Percentiles rank a stretch among this genome's conserved stretches.
Evolutionary conservation across 2,888 invertebrate genomes (phyloP).

Genomic region (Clunio marinus): DNA sequence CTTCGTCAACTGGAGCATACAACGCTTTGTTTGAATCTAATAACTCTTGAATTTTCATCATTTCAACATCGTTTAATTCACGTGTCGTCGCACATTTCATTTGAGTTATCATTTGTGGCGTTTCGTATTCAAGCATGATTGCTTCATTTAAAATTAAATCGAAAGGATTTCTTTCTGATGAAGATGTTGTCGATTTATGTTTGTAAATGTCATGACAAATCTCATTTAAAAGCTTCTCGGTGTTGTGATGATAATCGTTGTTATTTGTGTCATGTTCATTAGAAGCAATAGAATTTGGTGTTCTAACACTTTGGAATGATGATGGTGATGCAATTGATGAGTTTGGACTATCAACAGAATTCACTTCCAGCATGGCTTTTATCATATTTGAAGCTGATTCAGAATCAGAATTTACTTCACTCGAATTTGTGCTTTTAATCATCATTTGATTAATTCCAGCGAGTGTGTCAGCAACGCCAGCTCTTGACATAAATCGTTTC

Average conservation of each 20-base stretch:
- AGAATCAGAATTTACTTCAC: neutral
- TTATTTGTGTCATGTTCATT: neutral
- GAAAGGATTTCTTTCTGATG: conserved; percentile 58
- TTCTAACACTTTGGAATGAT: neutral
- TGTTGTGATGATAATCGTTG: conserved; percentile 23
- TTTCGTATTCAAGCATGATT: conserved; percentile 78
- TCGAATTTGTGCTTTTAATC: no score
- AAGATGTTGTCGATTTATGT: neutral
- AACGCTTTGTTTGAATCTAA: conserved; percentile 82
- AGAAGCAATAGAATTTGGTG: neutral
- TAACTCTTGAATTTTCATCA: conserved; percentile 76
- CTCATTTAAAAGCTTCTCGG: conserved; percentile 1
- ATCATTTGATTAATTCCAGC: conserved; percentile 50
- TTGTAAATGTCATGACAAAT: conserved; percentile 20
- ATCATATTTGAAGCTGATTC: conserved; percentile 12
- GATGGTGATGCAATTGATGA: conserved; percentile 20
- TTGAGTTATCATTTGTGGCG: conserved; percentile 4
- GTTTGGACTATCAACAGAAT: conserved; percentile 33
- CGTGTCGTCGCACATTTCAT: conserved; percentile 48
- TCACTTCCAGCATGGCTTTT: conserved; percentile 39
- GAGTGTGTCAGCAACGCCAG: conserved; percentile 50
- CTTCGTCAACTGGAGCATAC: conserved; percentile 78
- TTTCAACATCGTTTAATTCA: conserved; percentile 71
- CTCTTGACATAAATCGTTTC: conserved; percentile 51
- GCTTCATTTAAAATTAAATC: conserved; percentile 82